Evolutionary conservation across 2,113 vertebrate genomes (phyloP), one percentile per base, ranked within the genome.

Genomic region (Odocoileus hemionus): DNA sequence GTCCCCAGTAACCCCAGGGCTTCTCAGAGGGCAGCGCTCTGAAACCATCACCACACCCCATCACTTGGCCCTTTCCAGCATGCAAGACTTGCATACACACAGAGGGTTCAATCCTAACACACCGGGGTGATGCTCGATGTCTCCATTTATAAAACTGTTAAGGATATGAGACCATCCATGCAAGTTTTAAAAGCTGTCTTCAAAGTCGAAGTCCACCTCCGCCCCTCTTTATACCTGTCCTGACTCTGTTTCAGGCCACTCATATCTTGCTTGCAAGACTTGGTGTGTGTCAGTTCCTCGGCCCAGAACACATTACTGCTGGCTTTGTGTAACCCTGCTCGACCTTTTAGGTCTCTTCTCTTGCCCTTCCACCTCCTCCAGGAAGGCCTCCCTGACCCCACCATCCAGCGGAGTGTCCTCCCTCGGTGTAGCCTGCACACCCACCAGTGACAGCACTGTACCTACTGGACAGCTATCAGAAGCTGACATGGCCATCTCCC

Each of bases 21-120:
- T 30, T 86, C 67, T 88, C 54, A 70, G 76, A 89, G 74, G 88
- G n/a, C 36, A 39, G 52, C 9, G 28, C 39, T 57, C 47, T 6
- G 0, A 94, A 94, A 23, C 58, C 45, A 47, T 7, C 61, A 7
- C 57, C 64, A 7, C 19, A 10, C 13, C 16, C 26, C 17, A 1
- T 39, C 67, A 39, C 83, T 21, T 15, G 57, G 74, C 16, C 76
- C 45, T 76, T 54, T 5, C 17, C 2, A 52, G 52, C 28, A 11
- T 14, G 3, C 33, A 43, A 55, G 15, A 82, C 30, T 2, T 1
- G 1, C 28, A 10, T 0, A 14, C 17, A 19, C 47, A 4, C 13
- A 13, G 7, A 43, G 6, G 0, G 6, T n/a, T 86, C n/a, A 13
- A 3, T 3, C 47, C 30, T 47, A 88, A 4, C 4, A 15, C 0